phyloP scores from a whole-genome alignment of 2,113 vertebrate species.

The Platichthys stellatus region DNA sequence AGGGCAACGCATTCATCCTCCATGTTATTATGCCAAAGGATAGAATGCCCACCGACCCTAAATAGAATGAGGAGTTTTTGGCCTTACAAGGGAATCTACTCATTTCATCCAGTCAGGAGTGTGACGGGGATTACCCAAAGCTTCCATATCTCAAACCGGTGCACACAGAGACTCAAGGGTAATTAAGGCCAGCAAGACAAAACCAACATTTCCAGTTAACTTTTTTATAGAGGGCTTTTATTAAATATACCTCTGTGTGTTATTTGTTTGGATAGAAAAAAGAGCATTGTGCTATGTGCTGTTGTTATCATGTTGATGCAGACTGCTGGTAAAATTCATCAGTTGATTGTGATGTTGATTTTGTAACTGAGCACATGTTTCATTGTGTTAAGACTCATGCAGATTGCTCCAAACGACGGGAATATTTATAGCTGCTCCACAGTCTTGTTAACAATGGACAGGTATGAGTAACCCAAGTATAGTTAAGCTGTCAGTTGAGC shows the following conservation, averaged over 20 bases:
- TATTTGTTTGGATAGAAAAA: slow-evolving; percentile 1
- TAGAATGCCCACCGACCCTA: slow-evolving; percentile 43
- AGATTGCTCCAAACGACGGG: no score
- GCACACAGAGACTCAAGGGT: slow-evolving; percentile 12
- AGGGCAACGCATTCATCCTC: slow-evolving; percentile 29
- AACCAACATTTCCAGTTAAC: slow-evolving; percentile 32
- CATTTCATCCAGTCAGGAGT: slow-evolving; percentile 21
- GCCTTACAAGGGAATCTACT: slow-evolving; percentile 66
- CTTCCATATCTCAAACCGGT: slow-evolving; percentile 26
- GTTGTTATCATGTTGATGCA: background rate
- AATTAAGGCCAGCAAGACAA: slow-evolving; percentile 35
- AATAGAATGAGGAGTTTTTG: slow-evolving; percentile 43
- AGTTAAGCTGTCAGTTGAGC: slow-evolving; percentile 23
- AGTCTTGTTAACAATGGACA: no score
- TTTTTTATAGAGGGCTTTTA: slow-evolving; percentile 23
- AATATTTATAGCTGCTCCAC: no score
- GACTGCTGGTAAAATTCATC: background rate
- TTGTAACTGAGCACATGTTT: no score
- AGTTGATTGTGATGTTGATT: no score
- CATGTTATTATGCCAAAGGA: slow-evolving; percentile 55
- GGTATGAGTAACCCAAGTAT: background rate
- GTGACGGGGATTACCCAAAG: background rate
- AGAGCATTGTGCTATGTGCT: background rate
- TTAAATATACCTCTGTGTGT: slow-evolving; percentile 18
- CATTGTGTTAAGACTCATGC: no score